Conservation (phyloP, 2,888 invertebrate species). For the Lepetodrilus schrolli region DNA sequence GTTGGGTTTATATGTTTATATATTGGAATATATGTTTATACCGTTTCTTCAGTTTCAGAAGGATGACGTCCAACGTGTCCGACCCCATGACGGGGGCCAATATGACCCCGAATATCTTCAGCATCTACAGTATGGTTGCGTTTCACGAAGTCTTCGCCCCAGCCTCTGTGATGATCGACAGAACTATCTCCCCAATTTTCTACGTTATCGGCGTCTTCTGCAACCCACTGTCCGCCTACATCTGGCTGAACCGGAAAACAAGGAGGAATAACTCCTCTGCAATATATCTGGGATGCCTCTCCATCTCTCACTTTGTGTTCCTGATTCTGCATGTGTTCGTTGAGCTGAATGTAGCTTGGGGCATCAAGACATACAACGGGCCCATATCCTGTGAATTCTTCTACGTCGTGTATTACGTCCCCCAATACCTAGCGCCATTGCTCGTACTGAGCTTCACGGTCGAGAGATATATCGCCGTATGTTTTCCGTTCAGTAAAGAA, state of each 20-base stretch:
- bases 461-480: constrained; percentile 73
- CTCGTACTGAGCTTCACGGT: constrained; percentile 74
- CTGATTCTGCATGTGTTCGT: constrained; percentile 68
- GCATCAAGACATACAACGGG: constrained; percentile 57
- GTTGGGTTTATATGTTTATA: too few relatives aligned
- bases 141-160: constrained; percentile 52
- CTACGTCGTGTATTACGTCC: constrained; percentile 63
- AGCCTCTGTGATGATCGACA: constrained; percentile 62
- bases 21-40: too few relatives aligned
- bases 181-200: constrained; percentile 70
- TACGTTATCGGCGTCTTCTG: constrained; percentile 70
- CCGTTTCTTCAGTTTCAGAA: not conserved
- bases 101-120: not conserved
- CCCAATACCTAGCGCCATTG: constrained; percentile 72
- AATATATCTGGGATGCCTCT: constrained; percentile 71
- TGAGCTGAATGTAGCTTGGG: constrained; percentile 73
- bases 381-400: constrained; percentile 67
- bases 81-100: not conserved
- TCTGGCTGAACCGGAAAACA: constrained; percentile 71
- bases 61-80: constrained; percentile 5
- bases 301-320: constrained; percentile 69
- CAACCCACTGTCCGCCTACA: constrained; percentile 70
- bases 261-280: constrained; percentile 73
- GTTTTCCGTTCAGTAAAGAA: constrained; percentile 69
- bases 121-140: constrained; percentile 10